These are phyloP conservation scores for Dimorphilus gyrociliatus DNA, from an alignment of 2,888 invertebrate genomes.

Conservation along the genomic window DNA sequence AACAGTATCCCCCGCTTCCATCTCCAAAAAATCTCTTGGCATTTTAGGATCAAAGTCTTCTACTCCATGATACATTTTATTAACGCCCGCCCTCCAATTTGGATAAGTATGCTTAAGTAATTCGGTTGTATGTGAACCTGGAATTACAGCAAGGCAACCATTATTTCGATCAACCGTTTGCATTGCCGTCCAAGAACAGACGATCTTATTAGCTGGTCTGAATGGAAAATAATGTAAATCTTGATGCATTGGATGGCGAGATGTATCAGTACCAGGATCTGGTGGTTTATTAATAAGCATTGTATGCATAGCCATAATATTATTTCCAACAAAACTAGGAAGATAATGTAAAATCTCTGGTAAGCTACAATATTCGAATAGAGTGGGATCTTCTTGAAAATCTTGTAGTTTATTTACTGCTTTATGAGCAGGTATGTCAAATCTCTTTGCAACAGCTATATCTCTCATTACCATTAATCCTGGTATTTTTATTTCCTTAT, in stretches of 20 bases:
- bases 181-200: conserved; percentile 76
- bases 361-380: conserved; percentile 51
- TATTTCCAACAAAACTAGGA: no score
- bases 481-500: conserved; percentile 37
- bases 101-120: conserved; percentile 57
- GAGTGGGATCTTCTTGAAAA: conserved; percentile 53
- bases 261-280: conserved; percentile 46
- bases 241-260: conserved; percentile 44
- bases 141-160: conserved; percentile 66
- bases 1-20: conserved; percentile 70
- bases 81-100: conserved; percentile 48
- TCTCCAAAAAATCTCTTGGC: conserved; percentile 46
- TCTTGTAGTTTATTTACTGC: conserved; percentile 62
- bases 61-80: conserved; percentile 56
- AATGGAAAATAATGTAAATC: conserved; percentile 75
- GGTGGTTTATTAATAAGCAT: conserved; percentile 72
- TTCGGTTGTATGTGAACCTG: conserved; percentile 51
- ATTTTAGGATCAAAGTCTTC: conserved; percentile 42
- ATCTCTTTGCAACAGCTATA: conserved; percentile 45
- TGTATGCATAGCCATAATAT: conserved; percentile 58
- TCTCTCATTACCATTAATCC: conserved; percentile 54
- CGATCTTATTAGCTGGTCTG: conserved; percentile 58
- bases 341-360: no score
- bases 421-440: conserved; percentile 46
- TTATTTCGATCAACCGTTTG: conserved; percentile 55